Base-by-base conservation (phyloP, 2,888 invertebrate species). In the Ypsolopha scabrella region DNA sequence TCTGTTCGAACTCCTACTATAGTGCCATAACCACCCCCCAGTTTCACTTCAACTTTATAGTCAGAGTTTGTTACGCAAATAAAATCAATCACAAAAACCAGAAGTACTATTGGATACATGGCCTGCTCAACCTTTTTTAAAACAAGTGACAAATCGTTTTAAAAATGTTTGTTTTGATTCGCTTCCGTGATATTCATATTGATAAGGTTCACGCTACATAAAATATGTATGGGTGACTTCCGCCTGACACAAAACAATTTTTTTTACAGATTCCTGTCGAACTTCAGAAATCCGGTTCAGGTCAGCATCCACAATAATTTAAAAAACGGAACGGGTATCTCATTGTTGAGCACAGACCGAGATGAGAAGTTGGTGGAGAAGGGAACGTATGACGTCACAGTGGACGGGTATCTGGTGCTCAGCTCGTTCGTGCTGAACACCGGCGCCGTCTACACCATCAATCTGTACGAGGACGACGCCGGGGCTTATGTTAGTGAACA, bases 401-500 rank as follows among this genome's bases (percentile, higher is more conserved):
- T 89, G 1, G 67, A 78, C 51, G 71, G 68, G 0, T 59, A 65
- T 34, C 56, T 58, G 35, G 63, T 86, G 6, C 47, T 78, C 11
- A 58, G 63, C 11, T 62, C 67, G 51, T 85, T 70, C 54, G 56
- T 54, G 0, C 74, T 92, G 1, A 72, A 82, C 60, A 67, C 88
- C 6, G 93, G 93, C 0, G 93, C 91, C 10, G 90, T 92, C 10
- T 93, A 92, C 59, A 89, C 90, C 0, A 63, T 90, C 8, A 74
- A 89, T 59, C 66, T 86, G 53, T 69, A 80, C 61, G 64, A 82
- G 58, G 76, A 78, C 46, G 61, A 60, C 0, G 59, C 61, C n/a
- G 73, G 75, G 8, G 62, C 60, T 14, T 75, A 72, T 56, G 76
- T 86, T 61, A 77, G 78, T 69, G 55, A 24, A 24, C 24, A 24